Conservation (phyloP, 2,797 vertebrate genomes). For the Parambassis ranga region DNA sequence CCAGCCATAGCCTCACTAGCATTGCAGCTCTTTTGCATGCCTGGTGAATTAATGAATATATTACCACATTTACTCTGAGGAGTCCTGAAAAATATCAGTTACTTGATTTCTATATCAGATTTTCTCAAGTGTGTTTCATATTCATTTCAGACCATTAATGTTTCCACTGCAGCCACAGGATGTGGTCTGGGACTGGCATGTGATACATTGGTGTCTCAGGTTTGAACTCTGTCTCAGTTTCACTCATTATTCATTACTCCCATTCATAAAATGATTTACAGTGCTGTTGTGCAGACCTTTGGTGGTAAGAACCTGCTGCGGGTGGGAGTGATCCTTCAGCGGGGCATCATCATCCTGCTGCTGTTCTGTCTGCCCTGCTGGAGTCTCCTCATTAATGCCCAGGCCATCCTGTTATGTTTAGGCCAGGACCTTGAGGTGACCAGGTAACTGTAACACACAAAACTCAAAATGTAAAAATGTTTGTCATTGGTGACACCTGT, state of each 20-base stretch:
- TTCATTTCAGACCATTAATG: slow-evolving; percentile 84
- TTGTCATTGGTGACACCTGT: too few species aligned
- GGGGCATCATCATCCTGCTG: slow-evolving; percentile 83
- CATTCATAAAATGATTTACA: slow-evolving; percentile 9
- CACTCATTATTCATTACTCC: background rate
- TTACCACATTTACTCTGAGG: background rate
- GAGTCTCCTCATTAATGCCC: slow-evolving; percentile 87
- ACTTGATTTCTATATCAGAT: background rate
- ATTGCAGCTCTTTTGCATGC: background rate
- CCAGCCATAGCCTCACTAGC: background rate
- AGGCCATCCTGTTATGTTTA: slow-evolving; percentile 82
- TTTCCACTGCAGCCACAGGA: slow-evolving; percentile 85
- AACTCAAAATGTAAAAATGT: too few species aligned
- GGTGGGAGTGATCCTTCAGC: slow-evolving; percentile 90
- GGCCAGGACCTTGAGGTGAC: slow-evolving; percentile 84
- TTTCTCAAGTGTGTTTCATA: slow-evolving; percentile 1
- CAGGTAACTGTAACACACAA: slow-evolving; percentile 74
- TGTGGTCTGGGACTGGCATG: slow-evolving; percentile 85
- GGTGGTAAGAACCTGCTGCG: slow-evolving; percentile 87
- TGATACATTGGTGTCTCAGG: slow-evolving; percentile 85
- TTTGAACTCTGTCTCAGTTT: background rate
- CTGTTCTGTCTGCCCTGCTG: slow-evolving; percentile 92
- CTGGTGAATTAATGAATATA: slow-evolving; percentile 1
- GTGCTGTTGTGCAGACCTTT: slow-evolving; percentile 78
- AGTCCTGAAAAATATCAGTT: background rate